A percentile compares a stretch with the other conserved stretches of the same genome.
These are phyloP conservation scores for Lagorchestes hirsutus DNA, from an alignment of 2,797 vertebrate species.

Conservation along the genomic window DNA sequence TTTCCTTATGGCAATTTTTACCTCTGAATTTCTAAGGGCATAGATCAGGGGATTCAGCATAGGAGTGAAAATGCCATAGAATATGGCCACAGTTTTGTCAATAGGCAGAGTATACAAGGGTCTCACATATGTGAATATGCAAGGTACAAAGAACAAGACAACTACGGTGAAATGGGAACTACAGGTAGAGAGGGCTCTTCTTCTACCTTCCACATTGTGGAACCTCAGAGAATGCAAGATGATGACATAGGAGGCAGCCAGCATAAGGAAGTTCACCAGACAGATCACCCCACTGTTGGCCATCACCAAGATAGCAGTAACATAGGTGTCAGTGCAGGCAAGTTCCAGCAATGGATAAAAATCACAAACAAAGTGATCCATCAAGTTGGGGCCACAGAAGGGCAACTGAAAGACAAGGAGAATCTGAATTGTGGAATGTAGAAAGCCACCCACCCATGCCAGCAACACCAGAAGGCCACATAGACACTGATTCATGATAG, in stretches of 20 bases:
- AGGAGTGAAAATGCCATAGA: slow-evolving; percentile 74
- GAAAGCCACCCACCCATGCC: slow-evolving; percentile 65
- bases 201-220: slow-evolving; percentile 47
- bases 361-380: slow-evolving; percentile 76
- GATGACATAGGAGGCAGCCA: slow-evolving; percentile 66
- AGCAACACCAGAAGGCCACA: slow-evolving; percentile 60
- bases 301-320: slow-evolving; percentile 56
- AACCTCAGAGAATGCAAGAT: slow-evolving; percentile 68
- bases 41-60: slow-evolving; percentile 80
- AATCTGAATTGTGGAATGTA: slow-evolving; percentile 61
- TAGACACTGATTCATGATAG: slow-evolving; percentile 53
- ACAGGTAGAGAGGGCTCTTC: slow-evolving; percentile 75
- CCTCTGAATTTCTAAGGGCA: slow-evolving; percentile 71
- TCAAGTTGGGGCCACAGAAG: slow-evolving; percentile 72
- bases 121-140: slow-evolving; percentile 63
- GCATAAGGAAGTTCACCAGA: slow-evolving; percentile 64
- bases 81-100: slow-evolving; percentile 74
- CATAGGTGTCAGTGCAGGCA: slow-evolving; percentile 52
- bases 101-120: slow-evolving; percentile 56
- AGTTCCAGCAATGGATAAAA: slow-evolving; percentile 74
- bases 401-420: slow-evolving; percentile 56
- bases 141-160: slow-evolving; percentile 71
- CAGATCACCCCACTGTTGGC: slow-evolving; percentile 73
- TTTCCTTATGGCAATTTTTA: no score
- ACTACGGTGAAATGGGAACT: slow-evolving; percentile 72